Evolutionary conservation across 2,113 vertebrate genomes (phyloP).

Genomic region (Lates calcarifer): DNA sequence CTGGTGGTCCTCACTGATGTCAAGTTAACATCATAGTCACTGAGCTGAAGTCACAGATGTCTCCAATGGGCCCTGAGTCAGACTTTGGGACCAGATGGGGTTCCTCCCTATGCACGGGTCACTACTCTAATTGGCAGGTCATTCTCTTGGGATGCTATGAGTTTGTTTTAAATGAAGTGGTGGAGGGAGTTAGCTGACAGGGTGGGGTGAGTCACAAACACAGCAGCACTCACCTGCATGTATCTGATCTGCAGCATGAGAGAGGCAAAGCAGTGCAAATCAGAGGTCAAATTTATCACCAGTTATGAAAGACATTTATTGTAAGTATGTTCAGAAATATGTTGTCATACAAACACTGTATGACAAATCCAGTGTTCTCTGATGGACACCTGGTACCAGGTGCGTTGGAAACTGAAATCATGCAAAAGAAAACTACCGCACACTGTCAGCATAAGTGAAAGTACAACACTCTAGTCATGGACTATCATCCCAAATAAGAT

Average conservation of each 20-base stretch:
- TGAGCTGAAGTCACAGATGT: slow-evolving; percentile 48
- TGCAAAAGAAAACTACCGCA: neutral
- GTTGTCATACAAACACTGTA: slow-evolving; percentile 27
- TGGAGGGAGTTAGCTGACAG: slow-evolving; percentile 42
- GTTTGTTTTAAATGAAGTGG: slow-evolving; percentile 54
- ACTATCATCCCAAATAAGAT: neutral
- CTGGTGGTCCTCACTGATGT: slow-evolving; percentile 42
- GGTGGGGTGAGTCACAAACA: slow-evolving; percentile 59
- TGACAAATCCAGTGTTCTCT: neutral
- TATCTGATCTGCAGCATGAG: slow-evolving; percentile 95
- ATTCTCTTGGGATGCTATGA: slow-evolving; percentile 41
- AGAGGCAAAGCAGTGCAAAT: slow-evolving; percentile 80
- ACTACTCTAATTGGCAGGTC: slow-evolving; percentile 46
- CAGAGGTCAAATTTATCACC: slow-evolving; percentile 62
- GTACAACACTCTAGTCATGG: neutral
- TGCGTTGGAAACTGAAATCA: slow-evolving; percentile 5
- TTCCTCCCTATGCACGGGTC: slow-evolving; percentile 9
- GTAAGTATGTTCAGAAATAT: slow-evolving; percentile 3
- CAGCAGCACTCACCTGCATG: slow-evolving; percentile 92
- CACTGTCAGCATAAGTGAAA: neutral
- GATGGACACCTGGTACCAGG: neutral
- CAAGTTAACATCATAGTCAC: slow-evolving; percentile 38
- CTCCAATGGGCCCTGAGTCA: slow-evolving; percentile 53
- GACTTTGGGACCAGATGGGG: slow-evolving; percentile 58
- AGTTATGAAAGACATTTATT: slow-evolving; percentile 12